Base-by-base conservation (phyloP, 1,140 invertebrate genomes). In the Zaprionus kolodkinae region DNA sequence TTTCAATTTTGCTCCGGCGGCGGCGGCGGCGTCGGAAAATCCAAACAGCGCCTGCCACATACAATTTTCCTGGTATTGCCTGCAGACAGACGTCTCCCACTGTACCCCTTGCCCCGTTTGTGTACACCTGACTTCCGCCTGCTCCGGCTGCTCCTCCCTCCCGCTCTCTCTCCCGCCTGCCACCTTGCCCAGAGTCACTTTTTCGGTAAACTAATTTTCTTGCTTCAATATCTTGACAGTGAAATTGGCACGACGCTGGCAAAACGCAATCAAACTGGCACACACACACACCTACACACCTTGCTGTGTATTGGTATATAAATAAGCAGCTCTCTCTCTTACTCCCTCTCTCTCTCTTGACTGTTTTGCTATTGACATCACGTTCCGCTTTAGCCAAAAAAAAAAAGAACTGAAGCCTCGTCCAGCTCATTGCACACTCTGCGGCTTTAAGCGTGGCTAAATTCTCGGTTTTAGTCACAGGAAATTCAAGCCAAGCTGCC, bases 141-240 rank as follows among this genome's bases (percentile, higher is more conserved):
- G 36, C 62, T 11, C 25, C 38, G 45, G n/a, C n/a, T n/a, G n/a
- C n/a, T n/a, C n/a, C n/a, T 12, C 59, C 40, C 52, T 25, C 40
- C 45, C 1, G 6, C 11, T 40, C 21, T 15, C 54, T 27, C 33
- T 7, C 11, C 38, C 21, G 12, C 21, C 10, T 10, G 55, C n/a
- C 56, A 67, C 56, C 65, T 54, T 63, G 72, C 72, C 72, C 61
- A 75, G 71, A 75, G 72, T 67, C 72, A 71, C 67, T 83, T 89
- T 89, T 91, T 88, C 77, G 85, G 88, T 91, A 91, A 91, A 91
- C 89, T 91, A 91, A 91, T 91, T 91, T 91, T 91, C 89, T 79
- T 84, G 74, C 85, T 74, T 87, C 84, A 89, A 91, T 91, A 91
- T 91, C 88, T 91, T 91, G 89, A 89, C 89, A 91, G 89, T 81